Base-by-base conservation (phyloP, 2,888 invertebrate genomes). In the Vesta saturnalis region DNA sequence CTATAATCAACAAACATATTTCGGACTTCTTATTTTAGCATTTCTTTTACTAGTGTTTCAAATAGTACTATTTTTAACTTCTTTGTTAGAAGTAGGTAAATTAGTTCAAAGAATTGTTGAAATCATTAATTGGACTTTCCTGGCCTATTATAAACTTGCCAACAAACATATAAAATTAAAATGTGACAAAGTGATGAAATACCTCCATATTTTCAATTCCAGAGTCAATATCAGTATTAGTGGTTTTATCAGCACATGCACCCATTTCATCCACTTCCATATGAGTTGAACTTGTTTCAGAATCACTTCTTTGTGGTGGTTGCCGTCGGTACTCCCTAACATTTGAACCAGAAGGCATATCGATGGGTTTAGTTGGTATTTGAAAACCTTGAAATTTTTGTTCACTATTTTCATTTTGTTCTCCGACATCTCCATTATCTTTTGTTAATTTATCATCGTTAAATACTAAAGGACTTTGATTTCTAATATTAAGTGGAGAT, bases 181-280 rank as follows among this genome's bases (percentile, higher is more conserved):
- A n/a, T n/a, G n/a, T n/a, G n/a, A n/a, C n/a, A n/a, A n/a, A n/a
- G n/a, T n/a, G 43, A 60, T 21, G 14, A 71, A 79, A 79, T 67
- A 84, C 86, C 82, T 92, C 92, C 92, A 92, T 92, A 76, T 90
- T 91, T 82, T 92, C 92, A 77, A 91, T 90, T 16, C 91, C 91
- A 5, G 91, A 91, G 82, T 91, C 91, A 35, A 89, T 89, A 80
- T 91, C 91, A 21, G 86, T 86, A 73, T 85, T 86, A 6, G 77
- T 79, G 62, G 77, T 75, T 83, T 87, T 79, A 81, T 84, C 84
- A 5, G 77, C 80, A 66, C 79, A 80, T 6, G 80, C 85, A 73
- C 82, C 84, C 19, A 79, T 85, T 67, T 88, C 88, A 75, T 89
- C 88, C 18, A 89, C 86, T 76, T 90, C 90, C 86, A 89, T 89